Base-by-base conservation (phyloP, 2,797 vertebrate genomes). In the Aphelocoma californica region DNA sequence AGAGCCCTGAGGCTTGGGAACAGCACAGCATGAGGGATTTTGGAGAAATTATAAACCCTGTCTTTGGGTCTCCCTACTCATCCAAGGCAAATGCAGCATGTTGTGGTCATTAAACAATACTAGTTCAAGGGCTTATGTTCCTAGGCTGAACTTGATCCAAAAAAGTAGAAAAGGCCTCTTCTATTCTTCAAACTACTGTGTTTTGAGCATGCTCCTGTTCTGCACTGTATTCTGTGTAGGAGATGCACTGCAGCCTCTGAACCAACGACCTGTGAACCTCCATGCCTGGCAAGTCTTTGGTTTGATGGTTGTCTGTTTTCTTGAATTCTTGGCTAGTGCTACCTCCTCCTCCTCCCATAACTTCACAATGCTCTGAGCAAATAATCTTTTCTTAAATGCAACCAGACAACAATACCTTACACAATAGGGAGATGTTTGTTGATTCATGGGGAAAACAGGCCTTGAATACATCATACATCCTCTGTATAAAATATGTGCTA, bases 361-460 rank as follows among this genome's bases (percentile, higher is more conserved):
- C 81, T 91, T 95, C 74, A 58, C 32, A 85, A 47, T 73, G 28
- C 80, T 84, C 77, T 82, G 74, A 88, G 81, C 56, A 93, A 92
- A 86, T 54, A 82, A 69, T 81, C 19, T 86, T 93, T 81, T 72
- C 80, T 84, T 60, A 89, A 89, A 89, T 78, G 58, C 60, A 80
- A 71, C 56, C 20, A 85, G 92, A 81, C 78, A 89, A 51, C 87
- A 79, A 56, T 56, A 87, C 73, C 71, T 84, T 65, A 51, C 50
- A 74, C 81, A 93, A 67, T 15, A 51, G 58, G 58, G 88, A 81
- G 48, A 66, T 42, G 64, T 81, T 90, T 85, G 57, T 83, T 91
- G 81, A 6, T 89, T 92, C 57, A 23, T 74, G 58, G 57, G 45
- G 73, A 91, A 83, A 75, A 44, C 9, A 36, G 92, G 69, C 53